Conservation (phyloP, 2,888 invertebrate species). For the Eremobia ochroleuca region DNA sequence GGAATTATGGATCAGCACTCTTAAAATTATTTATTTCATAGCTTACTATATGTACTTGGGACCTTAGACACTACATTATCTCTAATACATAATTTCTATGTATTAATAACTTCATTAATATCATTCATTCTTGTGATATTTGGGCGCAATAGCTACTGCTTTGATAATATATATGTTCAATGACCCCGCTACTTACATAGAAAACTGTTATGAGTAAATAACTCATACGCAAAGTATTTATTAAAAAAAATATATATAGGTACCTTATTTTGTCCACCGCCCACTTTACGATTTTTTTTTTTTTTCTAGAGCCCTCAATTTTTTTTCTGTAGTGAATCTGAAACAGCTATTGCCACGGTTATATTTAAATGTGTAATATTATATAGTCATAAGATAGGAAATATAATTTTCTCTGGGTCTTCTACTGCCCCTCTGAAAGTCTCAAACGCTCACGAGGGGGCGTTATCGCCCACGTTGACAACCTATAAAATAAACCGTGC, state of each 20-base stretch:
- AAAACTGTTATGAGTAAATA: neutral
- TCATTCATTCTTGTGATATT: constrained; percentile 1
- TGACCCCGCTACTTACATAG: constrained; percentile 2
- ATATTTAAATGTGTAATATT: too few species aligned
- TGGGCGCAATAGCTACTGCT: neutral
- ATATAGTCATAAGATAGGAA: too few species aligned
- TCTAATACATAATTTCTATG: constrained; percentile 9
- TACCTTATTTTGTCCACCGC: neutral
- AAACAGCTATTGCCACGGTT: neutral
- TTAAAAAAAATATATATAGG: too few species aligned
- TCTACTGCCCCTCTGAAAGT: too few species aligned
- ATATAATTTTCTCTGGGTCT: too few species aligned
- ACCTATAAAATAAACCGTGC: too few species aligned
- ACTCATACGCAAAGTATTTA: too few species aligned
- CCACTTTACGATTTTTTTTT: too few species aligned
- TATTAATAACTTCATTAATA: constrained; percentile 14
- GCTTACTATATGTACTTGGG: neutral
- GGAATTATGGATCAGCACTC: neutral
- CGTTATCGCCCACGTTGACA: too few species aligned
- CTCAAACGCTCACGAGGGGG: too few species aligned
- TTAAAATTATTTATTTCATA: constrained; percentile 1
- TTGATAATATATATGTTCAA: neutral
- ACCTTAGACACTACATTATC: constrained; percentile 15
- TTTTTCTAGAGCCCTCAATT: neutral
- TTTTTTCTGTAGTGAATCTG: neutral